A percentile compares a stretch with the other conserved stretches of the same genome.
phyloP scores from a whole-genome alignment of 2,113 vertebrate genomes.

The Isichthys henryi region DNA sequence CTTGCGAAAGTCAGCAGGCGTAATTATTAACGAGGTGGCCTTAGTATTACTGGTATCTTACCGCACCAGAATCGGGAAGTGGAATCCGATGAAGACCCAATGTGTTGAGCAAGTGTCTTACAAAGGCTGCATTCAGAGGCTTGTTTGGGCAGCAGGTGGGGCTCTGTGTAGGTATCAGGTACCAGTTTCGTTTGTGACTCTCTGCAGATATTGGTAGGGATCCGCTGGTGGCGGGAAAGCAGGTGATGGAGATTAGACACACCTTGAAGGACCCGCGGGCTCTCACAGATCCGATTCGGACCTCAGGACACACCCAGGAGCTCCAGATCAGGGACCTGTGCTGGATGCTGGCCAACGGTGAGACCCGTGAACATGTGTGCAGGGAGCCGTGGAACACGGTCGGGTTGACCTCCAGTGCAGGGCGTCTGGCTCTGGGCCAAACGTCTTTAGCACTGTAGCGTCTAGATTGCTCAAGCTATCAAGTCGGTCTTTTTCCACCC shows the following conservation, averaged over 20 bases:
- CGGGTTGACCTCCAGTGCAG: not conserved
- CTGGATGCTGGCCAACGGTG: constrained; percentile 63
- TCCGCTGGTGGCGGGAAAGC: constrained; percentile 67
- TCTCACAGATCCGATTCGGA: constrained; percentile 62
- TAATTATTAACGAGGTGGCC: not conserved
- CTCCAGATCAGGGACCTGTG: constrained; percentile 47
- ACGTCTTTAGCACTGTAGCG: not conserved
- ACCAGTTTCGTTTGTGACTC: not conserved
- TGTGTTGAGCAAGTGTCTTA: not conserved
- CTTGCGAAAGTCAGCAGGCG: not conserved
- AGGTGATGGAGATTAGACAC: constrained; percentile 81
- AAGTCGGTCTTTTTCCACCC: not conserved
- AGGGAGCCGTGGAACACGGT: not conserved
- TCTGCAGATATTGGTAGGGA: constrained; percentile 71
- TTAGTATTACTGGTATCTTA: not conserved
- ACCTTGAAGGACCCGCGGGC: constrained; percentile 75
- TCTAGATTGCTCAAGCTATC: not conserved
- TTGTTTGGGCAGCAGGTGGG: not conserved
- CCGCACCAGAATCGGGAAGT: not conserved
- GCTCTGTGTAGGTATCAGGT: not conserved
- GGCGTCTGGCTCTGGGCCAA: not conserved
- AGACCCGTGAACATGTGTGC: constrained; percentile 16
- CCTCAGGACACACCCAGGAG: constrained; percentile 45
- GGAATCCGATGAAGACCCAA: not conserved
- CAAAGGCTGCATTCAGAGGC: not conserved